Evolutionary conservation across 1,140 invertebrate genomes (phyloP), one percentile per base, ranked within the genome.

Genomic region (Drosophila bocki): DNA sequence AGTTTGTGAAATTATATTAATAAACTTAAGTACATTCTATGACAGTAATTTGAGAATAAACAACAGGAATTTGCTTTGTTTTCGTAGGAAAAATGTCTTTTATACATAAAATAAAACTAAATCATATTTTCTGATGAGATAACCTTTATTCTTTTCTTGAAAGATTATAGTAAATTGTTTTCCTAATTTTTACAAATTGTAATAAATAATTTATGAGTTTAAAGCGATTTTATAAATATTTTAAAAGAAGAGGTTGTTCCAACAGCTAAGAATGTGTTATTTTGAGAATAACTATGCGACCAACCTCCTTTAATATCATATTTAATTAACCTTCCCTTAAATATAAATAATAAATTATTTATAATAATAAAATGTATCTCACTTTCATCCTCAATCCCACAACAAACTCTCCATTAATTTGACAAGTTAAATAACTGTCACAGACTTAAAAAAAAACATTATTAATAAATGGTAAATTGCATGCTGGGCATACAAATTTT

Each of bases 401-500:
- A n/a, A 7, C 7, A 63, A 68, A 19, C 37, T 8, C 17, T 35
- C 3, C 35, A 44, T 57, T 75, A 74, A 75, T 75, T 75, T 54
- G 41, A 72, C 47, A 39, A 75, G 70, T 56, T 26, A 56, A 69
- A 65, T 35, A 48, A 42, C 17, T 51, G 47, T 19, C 35, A 42
- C 11, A n/a, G 51, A 48, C 71, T 45, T 39, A n/a, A 29, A 41
- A 35, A 62, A 35, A 62, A 41, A 32, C 22, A 22, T 29, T 22
- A 48, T 56, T 37, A 70, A 33, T 50, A 58, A 41, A 72, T 72
- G 37, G 12, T 41, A 75, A 63, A 74, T 56, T 63, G 35, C 70
- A 56, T 63, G 58, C 69, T 56, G 69, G 39, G 17, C 69, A 50
- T 47, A 50, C 33, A 50, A 37, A 70, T 67, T 32, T 58, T 39